Evolutionary conservation across 2,797 vertebrate species (phyloP).

Genomic region (Neostethus bicornis): DNA sequence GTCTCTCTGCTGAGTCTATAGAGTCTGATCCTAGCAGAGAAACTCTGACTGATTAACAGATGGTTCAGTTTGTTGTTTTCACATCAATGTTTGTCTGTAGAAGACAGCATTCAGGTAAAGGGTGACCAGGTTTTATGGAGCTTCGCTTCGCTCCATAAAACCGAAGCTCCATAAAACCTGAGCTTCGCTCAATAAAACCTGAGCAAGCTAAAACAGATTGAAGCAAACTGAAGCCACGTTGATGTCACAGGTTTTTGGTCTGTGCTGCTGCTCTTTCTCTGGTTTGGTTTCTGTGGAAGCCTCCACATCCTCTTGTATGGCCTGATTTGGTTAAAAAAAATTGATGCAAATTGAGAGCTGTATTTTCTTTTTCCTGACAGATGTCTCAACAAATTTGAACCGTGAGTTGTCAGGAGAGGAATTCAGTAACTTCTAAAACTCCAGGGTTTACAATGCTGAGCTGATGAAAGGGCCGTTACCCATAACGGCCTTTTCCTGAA

Average conservation of each 20-base stretch:
- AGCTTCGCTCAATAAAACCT: slow-evolving; percentile 7
- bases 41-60: too few relatives aligned
- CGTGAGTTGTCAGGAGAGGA: slow-evolving; percentile 48
- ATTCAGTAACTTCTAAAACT: slow-evolving; percentile 61
- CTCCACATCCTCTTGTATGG: slow-evolving; percentile 37
- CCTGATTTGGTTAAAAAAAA: neutral
- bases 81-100: too few relatives aligned
- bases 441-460: slow-evolving; percentile 49
- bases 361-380: neutral
- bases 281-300: slow-evolving; percentile 27
- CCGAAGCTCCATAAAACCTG: too few relatives aligned
- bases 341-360: neutral
- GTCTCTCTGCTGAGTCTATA: too few relatives aligned
- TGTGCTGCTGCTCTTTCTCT: slow-evolving; percentile 31
- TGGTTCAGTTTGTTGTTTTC: too few relatives aligned
- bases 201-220: neutral
- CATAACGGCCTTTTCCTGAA: too few relatives aligned
- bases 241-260: slow-evolving; percentile 25
- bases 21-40: too few relatives aligned
- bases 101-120: too few relatives aligned
- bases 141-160: too few relatives aligned
- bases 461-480: slow-evolving; percentile 52
- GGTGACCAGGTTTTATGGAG: too few relatives aligned
- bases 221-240: slow-evolving; percentile 12
- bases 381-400: slow-evolving; percentile 1